phyloP scores from a whole-genome alignment of 92 coral and sea anemone species.

The Nematostella vectensis region DNA sequence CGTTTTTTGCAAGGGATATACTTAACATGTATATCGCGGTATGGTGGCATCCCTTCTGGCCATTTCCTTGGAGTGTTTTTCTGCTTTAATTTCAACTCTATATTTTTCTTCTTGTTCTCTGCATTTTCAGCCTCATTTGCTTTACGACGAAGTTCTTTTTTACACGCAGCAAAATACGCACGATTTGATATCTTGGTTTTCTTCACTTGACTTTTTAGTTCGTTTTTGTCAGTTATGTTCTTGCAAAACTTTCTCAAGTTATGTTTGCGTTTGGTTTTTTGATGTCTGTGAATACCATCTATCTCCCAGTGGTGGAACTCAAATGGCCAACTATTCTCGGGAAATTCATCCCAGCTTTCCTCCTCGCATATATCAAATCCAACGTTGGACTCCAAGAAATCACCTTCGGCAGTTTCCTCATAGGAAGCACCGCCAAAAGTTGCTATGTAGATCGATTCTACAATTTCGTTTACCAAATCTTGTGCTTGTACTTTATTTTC shows the following conservation, averaged over 20 bases:
- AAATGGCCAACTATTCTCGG: slow-evolving; percentile 14
- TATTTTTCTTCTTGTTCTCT: slow-evolving; percentile 18
- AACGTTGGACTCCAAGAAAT: too few species aligned
- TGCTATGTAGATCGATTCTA: neutral
- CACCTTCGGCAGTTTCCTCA: neutral
- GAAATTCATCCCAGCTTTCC: neutral
- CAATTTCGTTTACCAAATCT: neutral
- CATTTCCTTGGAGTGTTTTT: slow-evolving; percentile 11
- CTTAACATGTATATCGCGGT: neutral
- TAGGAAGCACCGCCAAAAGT: neutral
- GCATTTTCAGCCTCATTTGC: slow-evolving; percentile 20
- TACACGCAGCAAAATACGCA: neutral
- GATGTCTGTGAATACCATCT: slow-evolving; percentile 25
- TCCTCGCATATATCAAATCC: slow-evolving; percentile 3
- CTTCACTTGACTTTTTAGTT: neutral
- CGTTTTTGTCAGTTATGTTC: neutral
- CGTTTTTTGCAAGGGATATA: neutral
- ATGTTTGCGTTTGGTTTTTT: slow-evolving; percentile 1
- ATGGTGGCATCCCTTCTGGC: slow-evolving; percentile 14
- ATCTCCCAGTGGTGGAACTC: slow-evolving; percentile 41
- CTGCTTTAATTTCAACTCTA: slow-evolving; percentile 18
- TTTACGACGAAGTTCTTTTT: slow-evolving; percentile 2
- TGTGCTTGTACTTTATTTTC: neutral
- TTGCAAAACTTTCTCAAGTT: slow-evolving; percentile 10
- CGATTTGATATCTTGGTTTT: neutral